Percentiles rank a stretch among this genome's conserved stretches.
Conservation (phyloP, 2,113 vertebrate species). For the Phodopus roborovskii region DNA sequence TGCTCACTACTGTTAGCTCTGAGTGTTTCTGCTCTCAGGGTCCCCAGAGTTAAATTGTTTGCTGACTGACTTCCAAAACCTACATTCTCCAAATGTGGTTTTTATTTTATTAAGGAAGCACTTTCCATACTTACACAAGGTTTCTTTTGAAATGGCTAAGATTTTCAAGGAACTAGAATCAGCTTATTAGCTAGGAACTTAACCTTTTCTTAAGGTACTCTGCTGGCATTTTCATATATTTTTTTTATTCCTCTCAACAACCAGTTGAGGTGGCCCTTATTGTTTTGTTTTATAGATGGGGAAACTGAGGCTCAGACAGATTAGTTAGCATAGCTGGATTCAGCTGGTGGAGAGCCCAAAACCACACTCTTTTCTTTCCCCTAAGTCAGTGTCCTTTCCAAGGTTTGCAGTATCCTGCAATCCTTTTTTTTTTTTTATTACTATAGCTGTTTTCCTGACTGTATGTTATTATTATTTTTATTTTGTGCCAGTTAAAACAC, state of each 20-base stretch:
- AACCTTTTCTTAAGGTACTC: neutral
- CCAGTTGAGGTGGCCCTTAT: neutral
- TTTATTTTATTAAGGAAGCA: neutral
- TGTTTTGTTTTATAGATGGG: neutral
- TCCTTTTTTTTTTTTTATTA: neutral
- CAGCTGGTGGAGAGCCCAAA: neutral
- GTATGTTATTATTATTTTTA: neutral
- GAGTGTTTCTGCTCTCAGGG: neutral
- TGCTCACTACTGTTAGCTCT: neutral
- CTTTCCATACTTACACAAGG: fast-evolving
- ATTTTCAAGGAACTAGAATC: neutral
- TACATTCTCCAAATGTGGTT: neutral
- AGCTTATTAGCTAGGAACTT: neutral
- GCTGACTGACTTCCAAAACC: neutral
- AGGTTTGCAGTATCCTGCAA: neutral
- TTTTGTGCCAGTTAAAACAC: neutral
- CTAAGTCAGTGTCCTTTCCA: neutral
- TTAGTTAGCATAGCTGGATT: neutral
- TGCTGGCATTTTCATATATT: neutral
- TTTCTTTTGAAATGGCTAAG: neutral
- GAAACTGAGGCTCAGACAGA: neutral
- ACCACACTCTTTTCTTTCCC: neutral
- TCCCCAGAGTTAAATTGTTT: neutral
- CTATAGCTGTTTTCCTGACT: neutral
- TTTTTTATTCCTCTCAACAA: neutral